These are phyloP conservation scores for Galaxias olidus DNA, from an alignment of 2,797 vertebrate species.

Conservation along the genomic window DNA sequence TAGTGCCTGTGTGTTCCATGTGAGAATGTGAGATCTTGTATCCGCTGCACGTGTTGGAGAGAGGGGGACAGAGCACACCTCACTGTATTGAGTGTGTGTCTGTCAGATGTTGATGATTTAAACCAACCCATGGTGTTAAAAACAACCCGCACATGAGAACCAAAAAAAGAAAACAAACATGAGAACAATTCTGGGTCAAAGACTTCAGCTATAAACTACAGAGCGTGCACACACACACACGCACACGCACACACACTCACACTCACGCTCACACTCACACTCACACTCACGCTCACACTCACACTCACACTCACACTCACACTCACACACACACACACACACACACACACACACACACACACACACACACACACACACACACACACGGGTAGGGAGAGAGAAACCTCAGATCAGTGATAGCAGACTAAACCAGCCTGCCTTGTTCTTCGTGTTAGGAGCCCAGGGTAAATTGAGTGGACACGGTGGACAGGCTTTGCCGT, in stretches of 20 bases:
- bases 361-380: neutral
- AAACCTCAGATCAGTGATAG: neutral
- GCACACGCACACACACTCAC: neutral
- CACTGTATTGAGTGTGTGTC: constrained; percentile 12
- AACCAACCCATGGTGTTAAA: too few relatives aligned
- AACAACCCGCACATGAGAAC: too few relatives aligned
- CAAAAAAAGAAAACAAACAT: neutral
- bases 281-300: neutral
- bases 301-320: neutral
- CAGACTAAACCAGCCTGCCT: neutral
- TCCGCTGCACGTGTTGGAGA: constrained; percentile 21
- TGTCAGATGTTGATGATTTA: neutral
- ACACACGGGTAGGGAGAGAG: neutral
- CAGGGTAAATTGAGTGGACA: neutral
- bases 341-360: constrained; percentile 2
- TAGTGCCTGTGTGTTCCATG: neutral
- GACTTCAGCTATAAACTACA: neutral
- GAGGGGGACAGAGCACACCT: constrained; percentile 21
- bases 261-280: constrained; percentile 9
- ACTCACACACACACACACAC: constrained; percentile 11
- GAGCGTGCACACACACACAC: neutral
- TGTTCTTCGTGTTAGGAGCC: neutral
- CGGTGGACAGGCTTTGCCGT: neutral
- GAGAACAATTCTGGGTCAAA: neutral
- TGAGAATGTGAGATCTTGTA: neutral